Conservation (phyloP, 2,113 vertebrate genomes). For the Sapajus apella region DNA sequence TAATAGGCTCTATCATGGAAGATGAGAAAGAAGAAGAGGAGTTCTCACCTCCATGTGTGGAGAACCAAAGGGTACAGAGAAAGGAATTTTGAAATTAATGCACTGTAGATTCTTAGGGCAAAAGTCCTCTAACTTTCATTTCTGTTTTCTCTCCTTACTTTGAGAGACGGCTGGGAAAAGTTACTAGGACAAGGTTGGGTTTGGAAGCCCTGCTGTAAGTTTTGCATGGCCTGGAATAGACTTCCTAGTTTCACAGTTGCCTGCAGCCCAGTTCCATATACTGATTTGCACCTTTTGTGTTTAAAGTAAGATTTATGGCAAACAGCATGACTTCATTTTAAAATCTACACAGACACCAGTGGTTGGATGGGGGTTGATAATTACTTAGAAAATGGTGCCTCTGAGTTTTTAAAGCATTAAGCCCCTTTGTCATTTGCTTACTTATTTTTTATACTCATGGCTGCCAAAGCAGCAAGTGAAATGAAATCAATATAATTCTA, state of each 20-base stretch:
- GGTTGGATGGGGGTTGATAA: not conserved
- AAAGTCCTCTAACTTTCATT: not conserved
- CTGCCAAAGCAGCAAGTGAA: slow-evolving; percentile 47
- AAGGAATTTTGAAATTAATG: not conserved
- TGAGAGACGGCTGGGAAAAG: not conserved
- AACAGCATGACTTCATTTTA: not conserved
- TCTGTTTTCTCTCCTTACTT: not conserved
- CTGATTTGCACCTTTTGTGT: not conserved
- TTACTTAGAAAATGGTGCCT: slow-evolving; percentile 12
- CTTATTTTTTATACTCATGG: not conserved
- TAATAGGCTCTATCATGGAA: not conserved
- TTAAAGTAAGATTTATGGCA: not conserved
- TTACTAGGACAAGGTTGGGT: not conserved
- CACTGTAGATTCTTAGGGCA: not conserved
- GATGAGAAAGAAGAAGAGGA: not conserved
- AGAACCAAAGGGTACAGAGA: not conserved
- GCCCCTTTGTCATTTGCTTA: slow-evolving; percentile 3
- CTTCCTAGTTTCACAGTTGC: not conserved
- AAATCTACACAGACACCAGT: not conserved
- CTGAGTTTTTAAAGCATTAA: slow-evolving; percentile 21
- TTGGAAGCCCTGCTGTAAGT: not conserved
- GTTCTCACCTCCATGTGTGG: not conserved
- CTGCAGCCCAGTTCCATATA: not conserved
- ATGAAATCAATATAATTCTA: slow-evolving; percentile 2
- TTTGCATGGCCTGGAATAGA: not conserved